Base-by-base conservation (phyloP, 2,888 invertebrate species). In the Idaea dimidiata region DNA sequence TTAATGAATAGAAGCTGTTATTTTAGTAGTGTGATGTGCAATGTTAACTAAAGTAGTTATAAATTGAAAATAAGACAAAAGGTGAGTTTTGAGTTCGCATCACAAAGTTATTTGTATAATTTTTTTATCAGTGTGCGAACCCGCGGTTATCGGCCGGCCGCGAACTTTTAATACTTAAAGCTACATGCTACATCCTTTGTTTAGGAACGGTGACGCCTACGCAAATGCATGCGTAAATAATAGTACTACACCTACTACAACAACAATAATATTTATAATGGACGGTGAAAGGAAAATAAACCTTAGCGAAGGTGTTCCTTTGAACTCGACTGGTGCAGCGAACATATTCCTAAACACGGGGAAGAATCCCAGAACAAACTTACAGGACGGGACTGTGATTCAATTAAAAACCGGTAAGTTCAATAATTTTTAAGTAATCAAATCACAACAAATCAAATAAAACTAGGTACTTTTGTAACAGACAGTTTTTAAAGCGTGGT, bases 181-280 rank as follows among this genome's bases (percentile, higher is more conserved):
- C 84, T 87, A 76, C 81, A 83, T 89, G 84, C 84, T 87, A 76
- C 81, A 83, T 89, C 88, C 89, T 89, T 91, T 90, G 91, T 90
- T 88, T 88, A 86, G 87, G 85, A 77, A 77, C 82, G 81, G 76
- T 81, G 84, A 82, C 89, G 86, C 87, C 83, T 82, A 84, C 86
- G 79, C 82, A 73, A 72, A 79, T 79, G 76, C 64, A 72, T 75
- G 78, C 76, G 76, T 83, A 79, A 83, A 74, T 74, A 74, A 79
- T 81, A 79, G 79, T 85, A 82, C 76, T 74, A 76, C 75, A 69
- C 72, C 65, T 73, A 73, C 69, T 72, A 66, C 71, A 63, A 67
- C 67, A 74, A 69, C 72, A 72, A 78, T 72, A 76, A 73, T 78
- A 80, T 79, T 79, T 76, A 87, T 66, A 75, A 91, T 91, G 91